Percentiles rank a stretch among this genome's conserved stretches.
Evolutionary conservation across 2,888 invertebrate species (phyloP).

Genomic region (Aspidiotus destructor): DNA sequence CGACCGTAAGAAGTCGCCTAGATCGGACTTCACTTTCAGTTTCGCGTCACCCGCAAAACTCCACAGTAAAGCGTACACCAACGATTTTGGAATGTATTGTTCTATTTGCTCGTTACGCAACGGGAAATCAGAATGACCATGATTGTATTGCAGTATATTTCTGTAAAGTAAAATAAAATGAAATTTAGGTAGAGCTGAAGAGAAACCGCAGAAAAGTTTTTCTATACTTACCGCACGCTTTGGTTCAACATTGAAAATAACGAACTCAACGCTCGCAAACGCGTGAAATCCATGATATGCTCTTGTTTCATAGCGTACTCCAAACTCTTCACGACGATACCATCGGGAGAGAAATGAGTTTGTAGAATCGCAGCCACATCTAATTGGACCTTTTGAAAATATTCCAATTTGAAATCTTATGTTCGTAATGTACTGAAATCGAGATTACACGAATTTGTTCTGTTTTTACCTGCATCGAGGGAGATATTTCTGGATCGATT

Average conservation of each 20-base stretch:
- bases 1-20: slow-evolving; percentile 91
- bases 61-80: slow-evolving; percentile 92
- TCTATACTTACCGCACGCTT: slow-evolving; percentile 56
- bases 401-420: neutral
- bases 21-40: slow-evolving; percentile 83
- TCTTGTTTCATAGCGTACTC: slow-evolving; percentile 87
- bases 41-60: slow-evolving; percentile 97
- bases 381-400: slow-evolving; percentile 60
- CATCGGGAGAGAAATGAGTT: slow-evolving; percentile 81
- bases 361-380: slow-evolving; percentile 79
- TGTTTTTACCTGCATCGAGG: slow-evolving; percentile 57
- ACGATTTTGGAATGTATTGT: slow-evolving; percentile 83
- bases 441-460: neutral
- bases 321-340: slow-evolving; percentile 81
- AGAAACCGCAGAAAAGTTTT: neutral
- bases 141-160: slow-evolving; percentile 86
- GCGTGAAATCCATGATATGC: slow-evolving; percentile 98
- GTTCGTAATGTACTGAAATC: neutral
- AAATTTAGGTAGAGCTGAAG: neutral
- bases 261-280: slow-evolving; percentile 88
- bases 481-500: slow-evolving; percentile 69
- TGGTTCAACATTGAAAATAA: slow-evolving; percentile 97
- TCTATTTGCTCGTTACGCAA: slow-evolving; percentile 85
- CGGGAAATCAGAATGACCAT: slow-evolving; percentile 88
- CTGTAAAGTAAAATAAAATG: slow-evolving; percentile 42